Evolutionary conservation across 1,140 invertebrate species (phyloP).

Genomic region (Micrasema minimum): DNA sequence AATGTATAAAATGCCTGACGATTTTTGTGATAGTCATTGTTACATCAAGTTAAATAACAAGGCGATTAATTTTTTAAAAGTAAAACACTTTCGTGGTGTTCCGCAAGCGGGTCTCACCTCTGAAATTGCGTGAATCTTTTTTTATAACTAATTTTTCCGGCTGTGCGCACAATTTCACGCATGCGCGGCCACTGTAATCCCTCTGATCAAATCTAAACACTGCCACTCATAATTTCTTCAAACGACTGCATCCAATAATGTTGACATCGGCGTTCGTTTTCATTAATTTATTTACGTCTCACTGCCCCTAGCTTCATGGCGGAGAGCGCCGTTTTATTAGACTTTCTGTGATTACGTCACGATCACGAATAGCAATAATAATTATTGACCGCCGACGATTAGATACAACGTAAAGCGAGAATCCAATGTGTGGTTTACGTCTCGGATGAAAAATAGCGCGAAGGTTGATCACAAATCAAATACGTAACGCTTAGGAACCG

Average conservation of each 20-base stretch:
- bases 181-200: background rate
- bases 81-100: no score
- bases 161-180: background rate
- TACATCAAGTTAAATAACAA: no score
- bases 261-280: background rate
- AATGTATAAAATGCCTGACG: no score
- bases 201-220: background rate
- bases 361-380: background rate
- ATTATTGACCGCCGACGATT: background rate
- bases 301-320: background rate
- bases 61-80: no score
- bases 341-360: background rate
- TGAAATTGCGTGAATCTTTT: background rate
- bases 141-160: background rate
- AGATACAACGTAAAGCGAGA: background rate
- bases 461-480: background rate
- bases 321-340: background rate
- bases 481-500: background rate
- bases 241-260: background rate
- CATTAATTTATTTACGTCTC: slow-evolving; percentile 6
- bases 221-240: no score
- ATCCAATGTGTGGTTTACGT: background rate
- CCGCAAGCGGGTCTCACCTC: background rate
- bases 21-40: no score
- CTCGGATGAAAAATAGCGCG: background rate